phyloP scores from a whole-genome alignment of 2,113 vertebrate species.

The Aspidoscelis tigris region DNA sequence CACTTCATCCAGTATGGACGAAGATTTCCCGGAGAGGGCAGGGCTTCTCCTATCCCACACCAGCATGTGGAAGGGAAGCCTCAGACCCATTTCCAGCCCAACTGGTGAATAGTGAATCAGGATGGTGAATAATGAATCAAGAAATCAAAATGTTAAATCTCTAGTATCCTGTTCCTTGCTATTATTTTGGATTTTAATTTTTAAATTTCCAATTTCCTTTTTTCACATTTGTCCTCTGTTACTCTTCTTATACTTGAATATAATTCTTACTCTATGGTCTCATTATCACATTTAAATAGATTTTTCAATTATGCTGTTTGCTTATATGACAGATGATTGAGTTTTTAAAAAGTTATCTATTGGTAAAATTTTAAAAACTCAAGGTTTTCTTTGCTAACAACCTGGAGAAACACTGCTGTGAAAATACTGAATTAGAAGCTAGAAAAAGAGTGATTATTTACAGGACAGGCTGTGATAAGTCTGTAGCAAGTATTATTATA shows the following conservation, averaged over 20 bases:
- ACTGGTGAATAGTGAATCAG: no score
- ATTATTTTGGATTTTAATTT: no score
- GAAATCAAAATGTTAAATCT: background rate
- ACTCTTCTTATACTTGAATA: fast-evolving
- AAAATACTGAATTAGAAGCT: slow-evolving; percentile 8
- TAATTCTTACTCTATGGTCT: background rate
- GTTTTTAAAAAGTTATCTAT: slow-evolving; percentile 14
- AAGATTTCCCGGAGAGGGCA: no score
- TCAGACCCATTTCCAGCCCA: no score
- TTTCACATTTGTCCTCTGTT: background rate
- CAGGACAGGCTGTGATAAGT: background rate
- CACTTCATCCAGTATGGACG: no score
- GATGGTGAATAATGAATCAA: no score
- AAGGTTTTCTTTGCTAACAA: background rate
- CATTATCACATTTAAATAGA: no score
- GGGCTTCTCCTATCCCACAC: no score
- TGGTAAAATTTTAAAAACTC: background rate
- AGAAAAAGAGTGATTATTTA: background rate
- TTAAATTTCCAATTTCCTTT: background rate
- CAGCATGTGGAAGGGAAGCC: no score
- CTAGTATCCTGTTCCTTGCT: background rate
- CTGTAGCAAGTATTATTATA: background rate
- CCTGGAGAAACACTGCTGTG: background rate
- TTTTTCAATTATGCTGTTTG: background rate
- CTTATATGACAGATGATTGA: background rate